Percentiles rank a stretch among this genome's conserved stretches.
Evolutionary conservation across 64 coral and sea anemone genomes (phyloP).

Genomic region (Exaiptasia diaphana): DNA sequence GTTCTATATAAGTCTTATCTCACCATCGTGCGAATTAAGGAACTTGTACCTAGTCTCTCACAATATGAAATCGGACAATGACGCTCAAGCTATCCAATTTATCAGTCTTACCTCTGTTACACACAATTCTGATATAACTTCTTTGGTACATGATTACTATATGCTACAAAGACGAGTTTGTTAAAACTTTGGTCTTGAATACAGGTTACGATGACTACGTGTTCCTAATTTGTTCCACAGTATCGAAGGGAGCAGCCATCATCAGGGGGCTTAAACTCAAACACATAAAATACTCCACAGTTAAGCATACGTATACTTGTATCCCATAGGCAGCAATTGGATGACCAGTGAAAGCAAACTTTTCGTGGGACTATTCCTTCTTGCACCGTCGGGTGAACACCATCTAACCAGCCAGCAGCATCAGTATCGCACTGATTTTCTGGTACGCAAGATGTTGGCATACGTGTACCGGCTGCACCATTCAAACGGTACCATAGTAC

Average conservation of each 20-base stretch:
- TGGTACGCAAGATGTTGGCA: background rate
- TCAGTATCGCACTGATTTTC: background rate
- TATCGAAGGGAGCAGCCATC: background rate
- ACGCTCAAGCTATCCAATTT: no score
- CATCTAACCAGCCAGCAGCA: background rate
- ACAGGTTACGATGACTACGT: no score
- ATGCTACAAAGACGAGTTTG: no score
- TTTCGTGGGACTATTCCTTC: background rate
- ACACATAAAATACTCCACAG: background rate
- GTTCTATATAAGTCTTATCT: no score
- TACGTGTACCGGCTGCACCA: background rate
- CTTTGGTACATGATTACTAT: no score
- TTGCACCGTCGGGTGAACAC: background rate
- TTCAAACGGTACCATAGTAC: background rate
- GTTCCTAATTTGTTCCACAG: background rate
- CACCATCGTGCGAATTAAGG: no score
- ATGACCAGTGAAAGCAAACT: background rate
- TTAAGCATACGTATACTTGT: background rate
- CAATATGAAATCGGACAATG: no score
- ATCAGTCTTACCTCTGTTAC: no score
- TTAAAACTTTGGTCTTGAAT: no score
- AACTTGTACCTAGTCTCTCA: no score
- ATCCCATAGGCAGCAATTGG: background rate
- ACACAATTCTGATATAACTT: no score
- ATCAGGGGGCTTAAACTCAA: background rate